These are phyloP conservation scores for Prosapia bicincta DNA, from an alignment of 2,888 invertebrate genomes.

Conservation along the genomic window DNA sequence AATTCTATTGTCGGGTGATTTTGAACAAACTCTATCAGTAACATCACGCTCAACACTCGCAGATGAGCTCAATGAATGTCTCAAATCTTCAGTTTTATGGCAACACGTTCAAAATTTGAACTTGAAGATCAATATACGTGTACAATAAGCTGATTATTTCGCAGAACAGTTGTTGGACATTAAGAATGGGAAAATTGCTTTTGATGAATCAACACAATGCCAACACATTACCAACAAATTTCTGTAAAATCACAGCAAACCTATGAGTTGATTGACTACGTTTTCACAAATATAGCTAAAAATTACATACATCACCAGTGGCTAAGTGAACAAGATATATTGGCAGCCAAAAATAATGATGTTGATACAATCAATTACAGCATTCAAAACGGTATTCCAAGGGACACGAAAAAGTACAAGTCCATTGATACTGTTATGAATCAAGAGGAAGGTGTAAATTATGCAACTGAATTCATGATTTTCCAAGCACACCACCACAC, in stretches of 20 bases:
- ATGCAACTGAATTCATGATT: constrained; percentile 9
- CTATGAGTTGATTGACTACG: background rate
- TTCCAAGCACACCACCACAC: constrained; percentile 20
- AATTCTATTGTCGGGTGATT: constrained; percentile 41
- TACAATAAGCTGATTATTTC: constrained; percentile 30
- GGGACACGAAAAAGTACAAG: constrained; percentile 10
- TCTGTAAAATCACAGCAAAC: constrained; percentile 20
- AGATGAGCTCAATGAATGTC: constrained; percentile 48
- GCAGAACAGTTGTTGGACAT: constrained; percentile 33
- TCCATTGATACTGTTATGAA: constrained; percentile 24
- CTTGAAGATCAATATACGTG: constrained; percentile 32
- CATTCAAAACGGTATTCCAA: background rate
- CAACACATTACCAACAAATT: constrained; percentile 29
- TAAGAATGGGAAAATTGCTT: constrained; percentile 32
- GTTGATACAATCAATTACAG: too few species aligned
- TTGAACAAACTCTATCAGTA: constrained; percentile 41
- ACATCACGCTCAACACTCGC: constrained; percentile 43
- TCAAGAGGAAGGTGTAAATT: background rate
- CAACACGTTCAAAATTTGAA: constrained; percentile 28
- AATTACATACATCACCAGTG: constrained; percentile 8
- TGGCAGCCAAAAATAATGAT: background rate
- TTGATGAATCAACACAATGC: constrained; percentile 23
- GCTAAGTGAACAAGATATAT: constrained; percentile 18
- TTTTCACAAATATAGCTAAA: background rate
- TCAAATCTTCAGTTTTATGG: constrained; percentile 36